Evolutionary conservation across 2,888 invertebrate genomes (phyloP), one percentile per base, ranked within the genome.

Genomic region (Patella depressa): DNA sequence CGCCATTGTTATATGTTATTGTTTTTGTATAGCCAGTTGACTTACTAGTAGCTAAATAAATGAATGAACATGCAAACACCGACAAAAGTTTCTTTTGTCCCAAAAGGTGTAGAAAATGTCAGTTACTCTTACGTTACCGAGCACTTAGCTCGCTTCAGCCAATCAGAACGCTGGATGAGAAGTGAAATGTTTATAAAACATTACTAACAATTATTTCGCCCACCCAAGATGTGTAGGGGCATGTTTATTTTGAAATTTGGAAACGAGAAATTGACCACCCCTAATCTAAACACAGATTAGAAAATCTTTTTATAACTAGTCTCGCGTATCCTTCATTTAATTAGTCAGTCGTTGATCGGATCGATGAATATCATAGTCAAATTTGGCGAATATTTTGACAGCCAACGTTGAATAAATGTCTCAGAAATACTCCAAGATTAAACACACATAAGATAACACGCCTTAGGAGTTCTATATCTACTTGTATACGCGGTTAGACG

Each of bases 201-300:
- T 78, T 75, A 80, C 79, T 82, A 84, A 83, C 84, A 83, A 84
- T 84, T 79, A 82, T 81, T 80, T 74, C 75, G 87, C 86, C 88
- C 86, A 87, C 88, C 86, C 86, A 86, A 80, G 84, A 80, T 69
- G 81, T 53, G 53, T 75, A 72, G 71, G 78, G 54, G 71, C 72
- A 55, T 82, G 84, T 87, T 88, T 86, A 85, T 87, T 87, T 88
- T 82, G 84, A 87, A 88, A 86, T 85, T 86, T 85, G 81, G 81
- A 83, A 80, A 82, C 78, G 80, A 84, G 85, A 85, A 86, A 85
- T 83, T 88, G 88, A 86, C 88, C 88, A 86, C 87, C 87, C 87
- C 81, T 83, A 82, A 81, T 84, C 85, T 85, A 88, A 88, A 87
- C 87, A 88, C 53, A 77, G 82, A 82, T 80, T 80, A 82, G 76